These are phyloP conservation scores for Drosophila nigrodunni DNA, from an alignment of 1,140 invertebrate species.

Conservation along the genomic window DNA sequence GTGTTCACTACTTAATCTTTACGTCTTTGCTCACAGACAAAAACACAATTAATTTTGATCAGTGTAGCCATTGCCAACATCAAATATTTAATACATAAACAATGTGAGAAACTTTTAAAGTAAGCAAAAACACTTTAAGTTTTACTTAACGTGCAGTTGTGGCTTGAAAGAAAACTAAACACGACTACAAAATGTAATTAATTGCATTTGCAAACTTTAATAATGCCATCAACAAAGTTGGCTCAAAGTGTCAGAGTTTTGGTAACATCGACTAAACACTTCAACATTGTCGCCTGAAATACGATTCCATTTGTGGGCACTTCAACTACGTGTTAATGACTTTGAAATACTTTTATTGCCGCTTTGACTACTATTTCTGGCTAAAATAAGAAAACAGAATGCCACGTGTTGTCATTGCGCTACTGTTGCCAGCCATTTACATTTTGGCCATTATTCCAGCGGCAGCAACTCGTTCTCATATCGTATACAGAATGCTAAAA, in stretches of 20 bases:
- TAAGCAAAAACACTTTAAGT: constrained; percentile 18
- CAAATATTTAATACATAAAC: constrained; percentile 20
- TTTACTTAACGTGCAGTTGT: not conserved
- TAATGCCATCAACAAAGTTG: constrained; percentile 9
- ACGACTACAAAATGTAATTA: constrained; percentile 13
- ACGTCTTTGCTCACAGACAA: too few relatives aligned
- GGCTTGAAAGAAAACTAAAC: not conserved
- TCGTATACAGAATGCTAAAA: constrained; percentile 57
- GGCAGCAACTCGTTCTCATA: constrained; percentile 16
- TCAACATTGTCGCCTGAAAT: constrained; percentile 2
- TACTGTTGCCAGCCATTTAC: constrained; percentile 19
- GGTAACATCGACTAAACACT: constrained; percentile 15
- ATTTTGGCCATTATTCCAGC: constrained; percentile 45
- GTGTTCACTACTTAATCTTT: too few relatives aligned
- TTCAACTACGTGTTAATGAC: constrained; percentile 18
- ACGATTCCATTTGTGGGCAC: constrained; percentile 1
- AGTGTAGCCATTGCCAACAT: not conserved
- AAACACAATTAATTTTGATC: too few relatives aligned
- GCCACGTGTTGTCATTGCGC: constrained; percentile 50
- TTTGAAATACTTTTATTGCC: constrained; percentile 40
- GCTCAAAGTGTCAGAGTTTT: not conserved
- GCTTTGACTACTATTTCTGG: not conserved
- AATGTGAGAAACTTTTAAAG: constrained; percentile 14
- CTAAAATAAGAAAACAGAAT: not conserved
- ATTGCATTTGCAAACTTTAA: constrained; percentile 23